A percentile compares a stretch with the other conserved stretches of the same genome.
phyloP scores from a whole-genome alignment of 2,888 invertebrate species.

The Onthophagus sagittarius region DNA sequence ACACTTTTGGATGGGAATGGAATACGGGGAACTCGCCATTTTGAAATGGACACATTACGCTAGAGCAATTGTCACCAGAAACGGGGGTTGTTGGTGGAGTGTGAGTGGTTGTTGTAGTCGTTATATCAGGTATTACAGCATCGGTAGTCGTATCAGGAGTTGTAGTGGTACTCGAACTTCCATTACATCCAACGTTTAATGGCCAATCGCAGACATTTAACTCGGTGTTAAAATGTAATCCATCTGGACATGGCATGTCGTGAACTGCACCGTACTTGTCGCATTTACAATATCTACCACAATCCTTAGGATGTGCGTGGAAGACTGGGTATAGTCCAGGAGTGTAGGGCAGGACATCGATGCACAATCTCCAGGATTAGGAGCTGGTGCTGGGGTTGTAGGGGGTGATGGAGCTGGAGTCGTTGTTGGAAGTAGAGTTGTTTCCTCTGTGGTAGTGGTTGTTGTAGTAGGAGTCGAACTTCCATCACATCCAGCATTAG shows the following conservation, averaged over 20 bases:
- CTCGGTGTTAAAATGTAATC: too few species aligned
- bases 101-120: neutral
- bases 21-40: too few species aligned
- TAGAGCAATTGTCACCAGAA: too few species aligned
- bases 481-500: neutral
- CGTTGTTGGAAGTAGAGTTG: neutral
- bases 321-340: constrained; percentile 8
- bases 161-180: neutral
- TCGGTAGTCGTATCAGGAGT: neutral
- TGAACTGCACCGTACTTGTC: too few species aligned
- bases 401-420: neutral
- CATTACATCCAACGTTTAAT: neutral
- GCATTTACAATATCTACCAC: constrained; percentile 27
- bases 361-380: neutral
- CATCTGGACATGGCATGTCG: too few species aligned
- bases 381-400: neutral
- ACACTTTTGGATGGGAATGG: constrained; percentile 1
- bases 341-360: neutral
- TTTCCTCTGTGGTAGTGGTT: neutral
- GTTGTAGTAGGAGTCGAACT: neutral
- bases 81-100: too few species aligned
- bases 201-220: too few species aligned
- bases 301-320: constrained; percentile 22
- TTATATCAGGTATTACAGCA: neutral
- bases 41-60: too few species aligned